Conservation (phyloP, 1,140 invertebrate genomes). For the Drosophila kepulauana region DNA sequence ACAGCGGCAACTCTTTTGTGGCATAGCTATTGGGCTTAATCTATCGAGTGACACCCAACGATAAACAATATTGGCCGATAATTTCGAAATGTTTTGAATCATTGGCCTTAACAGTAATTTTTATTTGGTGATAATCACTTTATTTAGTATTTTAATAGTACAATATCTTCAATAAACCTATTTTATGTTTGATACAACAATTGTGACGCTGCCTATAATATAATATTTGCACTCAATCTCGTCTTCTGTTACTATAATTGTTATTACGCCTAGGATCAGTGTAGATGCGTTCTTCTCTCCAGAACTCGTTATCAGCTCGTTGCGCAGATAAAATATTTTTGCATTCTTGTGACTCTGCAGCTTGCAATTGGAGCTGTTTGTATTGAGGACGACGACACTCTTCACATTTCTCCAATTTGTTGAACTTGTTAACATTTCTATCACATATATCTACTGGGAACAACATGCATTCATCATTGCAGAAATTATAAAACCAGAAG, state of each 20-base stretch:
- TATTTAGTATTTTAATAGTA: slow-evolving; percentile 6
- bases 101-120: not conserved
- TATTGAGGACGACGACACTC: slow-evolving; percentile 54
- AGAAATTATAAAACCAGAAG: slow-evolving; percentile 81
- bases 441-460: slow-evolving; percentile 71
- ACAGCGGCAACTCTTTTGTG: not conserved
- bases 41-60: not conserved
- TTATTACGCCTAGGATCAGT: slow-evolving; percentile 6
- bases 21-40: not conserved
- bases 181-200: not conserved
- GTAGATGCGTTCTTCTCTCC: slow-evolving; percentile 27
- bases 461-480: slow-evolving; percentile 71
- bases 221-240: slow-evolving; percentile 16
- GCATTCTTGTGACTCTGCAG: slow-evolving; percentile 44
- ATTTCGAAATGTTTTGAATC: not conserved
- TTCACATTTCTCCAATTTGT: slow-evolving; percentile 59
- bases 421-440: slow-evolving; percentile 74
- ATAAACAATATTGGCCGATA: not conserved
- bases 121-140: not conserved
- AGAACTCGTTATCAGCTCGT: slow-evolving; percentile 31
- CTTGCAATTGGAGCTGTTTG: slow-evolving; percentile 29
- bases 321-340: slow-evolving; percentile 27
- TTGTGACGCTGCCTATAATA: not conserved
- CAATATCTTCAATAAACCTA: slow-evolving; percentile 7
- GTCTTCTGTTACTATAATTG: slow-evolving; percentile 5